phyloP scores from a whole-genome alignment of 2,888 invertebrate species.

The Microctonus brassicae region DNA sequence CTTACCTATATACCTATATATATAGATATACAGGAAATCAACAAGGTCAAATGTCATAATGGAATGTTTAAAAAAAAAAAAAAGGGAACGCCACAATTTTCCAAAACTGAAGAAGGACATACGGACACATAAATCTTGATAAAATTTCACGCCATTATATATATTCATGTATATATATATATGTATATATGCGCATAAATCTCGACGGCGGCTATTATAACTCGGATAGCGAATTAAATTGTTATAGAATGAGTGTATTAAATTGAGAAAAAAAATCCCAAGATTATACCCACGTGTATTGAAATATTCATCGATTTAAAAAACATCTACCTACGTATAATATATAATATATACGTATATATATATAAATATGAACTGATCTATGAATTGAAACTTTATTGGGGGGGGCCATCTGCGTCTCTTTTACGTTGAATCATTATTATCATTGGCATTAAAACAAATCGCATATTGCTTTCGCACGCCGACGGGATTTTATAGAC shows the following conservation, averaged over 20 bases:
- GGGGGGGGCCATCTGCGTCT: slow-evolving; percentile 56
- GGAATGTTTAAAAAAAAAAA: neutral
- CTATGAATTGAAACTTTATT: slow-evolving; percentile 32
- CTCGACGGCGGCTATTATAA: slow-evolving; percentile 28
- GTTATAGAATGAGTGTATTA: slow-evolving; percentile 23
- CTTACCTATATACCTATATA: too few species aligned
- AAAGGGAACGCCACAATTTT: neutral
- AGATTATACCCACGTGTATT: slow-evolving; percentile 32
- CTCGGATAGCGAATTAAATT: slow-evolving; percentile 28
- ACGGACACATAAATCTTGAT: slow-evolving; percentile 14
- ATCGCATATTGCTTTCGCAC: slow-evolving; percentile 36
- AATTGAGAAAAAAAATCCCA: neutral
- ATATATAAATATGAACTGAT: neutral
- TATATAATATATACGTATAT: neutral
- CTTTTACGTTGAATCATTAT: slow-evolving; percentile 47
- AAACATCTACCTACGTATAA: slow-evolving; percentile 16
- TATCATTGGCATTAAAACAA: slow-evolving; percentile 52
- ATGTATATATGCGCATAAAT: slow-evolving; percentile 25
- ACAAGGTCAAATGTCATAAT: slow-evolving; percentile 16
- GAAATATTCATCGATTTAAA: slow-evolving; percentile 36
- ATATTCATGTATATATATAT: too few species aligned
- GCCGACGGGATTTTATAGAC: slow-evolving; percentile 21
- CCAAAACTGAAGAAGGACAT: neutral
- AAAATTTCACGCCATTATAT: slow-evolving; percentile 17
- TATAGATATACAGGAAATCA: neutral